Evolutionary conservation across 2,113 vertebrate genomes (phyloP).

Genomic region (Fulica atra): DNA sequence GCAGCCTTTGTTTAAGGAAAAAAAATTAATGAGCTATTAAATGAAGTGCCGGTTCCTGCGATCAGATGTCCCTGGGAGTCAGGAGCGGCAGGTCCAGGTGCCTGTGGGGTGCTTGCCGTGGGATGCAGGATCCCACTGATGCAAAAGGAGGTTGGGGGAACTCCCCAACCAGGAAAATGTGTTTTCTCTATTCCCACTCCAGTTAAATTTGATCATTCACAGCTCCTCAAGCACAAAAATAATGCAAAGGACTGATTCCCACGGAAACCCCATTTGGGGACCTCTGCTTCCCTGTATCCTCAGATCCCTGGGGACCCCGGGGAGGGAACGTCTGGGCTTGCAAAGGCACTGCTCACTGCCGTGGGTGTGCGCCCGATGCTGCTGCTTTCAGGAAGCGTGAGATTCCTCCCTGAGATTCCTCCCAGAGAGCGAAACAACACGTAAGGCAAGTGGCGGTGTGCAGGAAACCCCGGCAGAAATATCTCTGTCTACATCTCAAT

Average conservation of each 20-base stretch:
- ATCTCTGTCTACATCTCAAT: neutral
- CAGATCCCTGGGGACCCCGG: neutral
- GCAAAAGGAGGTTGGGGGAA: neutral
- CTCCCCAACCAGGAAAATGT: neutral
- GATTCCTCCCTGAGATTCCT: neutral
- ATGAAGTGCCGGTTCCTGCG: constrained; percentile 1
- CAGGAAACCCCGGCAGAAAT: neutral
- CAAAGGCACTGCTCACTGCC: rapidly evolving
- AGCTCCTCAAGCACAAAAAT: neutral
- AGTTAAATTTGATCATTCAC: neutral
- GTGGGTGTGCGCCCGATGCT: rapidly evolving
- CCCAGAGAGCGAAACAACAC: neutral
- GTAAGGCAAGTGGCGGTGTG: rapidly evolving
- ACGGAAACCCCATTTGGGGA: neutral
- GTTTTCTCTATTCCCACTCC: neutral
- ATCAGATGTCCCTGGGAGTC: neutral
- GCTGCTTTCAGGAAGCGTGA: neutral
- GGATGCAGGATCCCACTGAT: neutral
- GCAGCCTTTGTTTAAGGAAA: constrained; percentile 47
- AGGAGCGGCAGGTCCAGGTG: neutral
- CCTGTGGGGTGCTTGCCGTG: rapidly evolving
- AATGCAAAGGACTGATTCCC: neutral
- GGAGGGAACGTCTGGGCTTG: neutral
- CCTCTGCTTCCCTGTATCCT: neutral
- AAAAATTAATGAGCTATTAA: constrained; percentile 52